A percentile compares a stretch with the other conserved stretches of the same genome.
Evolutionary conservation across 1,140 invertebrate genomes (phyloP).

Genomic region (Drosophila hydei): DNA sequence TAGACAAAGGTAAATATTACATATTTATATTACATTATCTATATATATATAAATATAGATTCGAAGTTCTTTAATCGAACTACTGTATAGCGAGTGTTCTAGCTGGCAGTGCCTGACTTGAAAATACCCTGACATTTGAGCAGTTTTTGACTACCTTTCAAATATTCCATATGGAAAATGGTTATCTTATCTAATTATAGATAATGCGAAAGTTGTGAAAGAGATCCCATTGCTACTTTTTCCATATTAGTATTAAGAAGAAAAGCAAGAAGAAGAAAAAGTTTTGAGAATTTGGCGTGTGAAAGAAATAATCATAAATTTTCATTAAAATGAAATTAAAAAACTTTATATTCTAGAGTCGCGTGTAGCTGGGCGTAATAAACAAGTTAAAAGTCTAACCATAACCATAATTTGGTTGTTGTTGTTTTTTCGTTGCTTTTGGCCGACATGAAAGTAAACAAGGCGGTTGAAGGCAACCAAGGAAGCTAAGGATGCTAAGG

Average conservation of each 20-base stretch:
- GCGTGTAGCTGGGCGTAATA: conserved; percentile 55
- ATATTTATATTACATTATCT: no score
- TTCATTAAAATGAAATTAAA: conserved; percentile 81
- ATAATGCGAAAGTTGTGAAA: conserved; percentile 54
- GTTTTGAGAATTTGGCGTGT: conserved; percentile 46
- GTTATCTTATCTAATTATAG: no score
- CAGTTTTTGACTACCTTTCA: no score
- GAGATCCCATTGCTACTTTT: conserved; percentile 22
- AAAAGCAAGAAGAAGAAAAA: no score
- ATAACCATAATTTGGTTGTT: conserved; percentile 76
- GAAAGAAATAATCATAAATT: conserved; percentile 78
- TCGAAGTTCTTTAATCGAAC: no score
- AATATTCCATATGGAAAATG: no score
- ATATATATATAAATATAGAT: no score
- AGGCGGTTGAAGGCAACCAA: conserved; percentile 5
- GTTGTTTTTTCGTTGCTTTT: conserved; percentile 17
- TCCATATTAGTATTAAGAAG: not conserved
- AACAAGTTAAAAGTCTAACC: conserved; percentile 82
- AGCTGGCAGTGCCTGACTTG: no score
- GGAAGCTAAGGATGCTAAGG: not conserved
- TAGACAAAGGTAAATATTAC: no score
- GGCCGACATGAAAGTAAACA: conserved; percentile 62
- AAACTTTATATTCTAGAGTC: conserved; percentile 58
- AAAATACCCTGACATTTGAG: no score
- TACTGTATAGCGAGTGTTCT: no score